Evolutionary conservation across 2,888 invertebrate genomes (phyloP), one percentile per base, ranked within the genome.

Genomic region (Seira musarum): DNA sequence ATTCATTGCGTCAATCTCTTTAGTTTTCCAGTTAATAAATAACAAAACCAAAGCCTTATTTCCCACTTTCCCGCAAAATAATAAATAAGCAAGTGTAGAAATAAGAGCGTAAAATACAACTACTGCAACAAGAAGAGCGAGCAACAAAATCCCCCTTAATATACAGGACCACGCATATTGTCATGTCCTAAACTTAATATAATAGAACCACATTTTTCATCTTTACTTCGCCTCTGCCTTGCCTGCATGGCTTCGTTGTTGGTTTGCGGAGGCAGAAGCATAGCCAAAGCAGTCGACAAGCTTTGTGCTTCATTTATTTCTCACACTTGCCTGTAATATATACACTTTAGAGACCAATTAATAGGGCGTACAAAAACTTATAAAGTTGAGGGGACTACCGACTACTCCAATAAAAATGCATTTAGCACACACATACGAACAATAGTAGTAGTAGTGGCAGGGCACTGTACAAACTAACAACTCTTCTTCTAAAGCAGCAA

Each of bases 21-120:
- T 22, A 72, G 64, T 72, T 72, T 72, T 65, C 72, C 72, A 72
- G 64, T 49, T 72, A 64, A 72, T 71, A 71, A 61, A 71, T 72
- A 49, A 72, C 63, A 65, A 72, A 40, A 40, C 40, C 40, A 40
- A 40, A 40, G 40, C 40, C 40, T 40, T 13, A 40, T 40, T 40
- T 40, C 13, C 6, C 40, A 40, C 40, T 40, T 40, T 40, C 40
- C 40, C 40, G 40, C 40, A 40, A 40, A 40, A 40, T 40, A 40
- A 40, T 40, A 40, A 40, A 40, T 40, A 40, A 40, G 13, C 40
- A 40, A 40, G 40, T 5, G 6, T 40, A 40, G 40, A 40, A 40
- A 40, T 40, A 40, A 40, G 6, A 40, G 6, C 40, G 40, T 40
- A 40, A 40, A 40, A 40, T 40, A 40, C 40, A 8, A 40, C 40